Conservation (phyloP, 1,140 invertebrate genomes). For the Zaprionus ornatus region DNA sequence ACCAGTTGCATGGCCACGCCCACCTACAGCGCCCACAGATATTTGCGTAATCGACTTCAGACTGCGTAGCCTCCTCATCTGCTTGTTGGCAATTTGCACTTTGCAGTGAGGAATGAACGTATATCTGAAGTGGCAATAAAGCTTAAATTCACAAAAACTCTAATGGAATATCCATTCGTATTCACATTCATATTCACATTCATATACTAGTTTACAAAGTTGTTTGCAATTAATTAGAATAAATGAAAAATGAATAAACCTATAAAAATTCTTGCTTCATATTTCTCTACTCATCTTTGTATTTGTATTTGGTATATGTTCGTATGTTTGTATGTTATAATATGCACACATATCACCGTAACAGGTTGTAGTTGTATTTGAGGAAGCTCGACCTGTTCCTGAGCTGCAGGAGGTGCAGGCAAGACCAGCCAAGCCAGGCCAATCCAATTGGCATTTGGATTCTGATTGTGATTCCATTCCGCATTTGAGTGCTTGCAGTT, state of each 20-base stretch:
- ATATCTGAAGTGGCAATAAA: background rate
- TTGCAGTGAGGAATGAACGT: conserved; percentile 20
- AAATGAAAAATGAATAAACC: background rate
- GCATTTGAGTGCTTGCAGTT: conserved; percentile 67
- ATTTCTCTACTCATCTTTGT: background rate
- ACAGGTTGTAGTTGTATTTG: background rate
- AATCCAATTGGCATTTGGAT: conserved; percentile 49
- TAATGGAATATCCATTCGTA: background rate
- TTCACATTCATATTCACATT: no score
- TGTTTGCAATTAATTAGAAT: background rate
- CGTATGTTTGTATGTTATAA: background rate
- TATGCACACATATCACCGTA: background rate
- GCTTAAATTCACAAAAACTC: background rate
- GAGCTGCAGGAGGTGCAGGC: background rate
- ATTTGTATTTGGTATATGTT: background rate
- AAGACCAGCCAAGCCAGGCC: background rate
- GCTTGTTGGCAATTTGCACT: conserved; percentile 41
- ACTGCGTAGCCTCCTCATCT: conserved; percentile 23
- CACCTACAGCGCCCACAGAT: conserved; percentile 33
- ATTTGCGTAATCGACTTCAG: conserved; percentile 61
- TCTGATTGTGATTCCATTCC: background rate
- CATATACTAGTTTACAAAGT: background rate
- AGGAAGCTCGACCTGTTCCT: background rate
- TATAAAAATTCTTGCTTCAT: background rate
- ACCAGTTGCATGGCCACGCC: conserved; percentile 23